These are phyloP conservation scores for Alectoris magna DNA, from an alignment of 2,797 vertebrate genomes.

Conservation along the genomic window DNA sequence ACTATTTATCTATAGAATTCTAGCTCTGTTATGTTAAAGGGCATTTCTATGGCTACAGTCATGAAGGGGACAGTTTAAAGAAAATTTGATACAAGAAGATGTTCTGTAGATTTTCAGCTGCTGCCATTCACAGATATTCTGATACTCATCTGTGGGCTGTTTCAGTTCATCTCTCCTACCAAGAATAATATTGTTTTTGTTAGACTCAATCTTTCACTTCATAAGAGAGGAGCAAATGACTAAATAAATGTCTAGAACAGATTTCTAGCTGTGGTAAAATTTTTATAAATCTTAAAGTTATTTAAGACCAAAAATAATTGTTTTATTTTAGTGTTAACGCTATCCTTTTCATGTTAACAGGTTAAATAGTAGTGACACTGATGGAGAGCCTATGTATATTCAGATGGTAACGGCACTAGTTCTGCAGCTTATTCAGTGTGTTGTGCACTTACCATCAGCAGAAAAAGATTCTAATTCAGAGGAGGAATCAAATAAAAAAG, in stretches of 20 bases:
- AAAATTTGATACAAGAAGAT: not conserved
- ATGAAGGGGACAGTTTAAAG: not conserved
- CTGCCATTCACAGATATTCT: not conserved
- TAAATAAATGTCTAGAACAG: not conserved
- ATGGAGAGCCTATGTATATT: conserved; percentile 91
- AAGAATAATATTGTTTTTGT: not conserved
- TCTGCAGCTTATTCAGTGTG: conserved; percentile 97
- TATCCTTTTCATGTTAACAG: conserved; percentile 73
- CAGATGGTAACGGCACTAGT: conserved; percentile 99
- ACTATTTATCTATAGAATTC: not conserved
- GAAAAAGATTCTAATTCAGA: conserved; percentile 86
- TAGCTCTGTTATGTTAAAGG: not conserved
- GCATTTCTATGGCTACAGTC: not conserved
- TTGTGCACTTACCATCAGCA: conserved; percentile 89
- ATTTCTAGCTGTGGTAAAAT: not conserved
- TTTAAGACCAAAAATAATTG: not conserved
- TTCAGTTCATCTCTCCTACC: not conserved
- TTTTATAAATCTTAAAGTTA: not conserved
- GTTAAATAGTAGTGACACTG: conserved; percentile 92
- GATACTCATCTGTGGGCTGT: not conserved
- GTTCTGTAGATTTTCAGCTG: not conserved
- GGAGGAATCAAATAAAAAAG: conserved; percentile 92
- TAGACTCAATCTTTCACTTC: not conserved
- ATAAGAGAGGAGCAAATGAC: not conserved
- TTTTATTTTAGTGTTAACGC: not conserved